Percentiles rank a stretch among this genome's conserved stretches.
Conservation (phyloP, 2,888 invertebrate species). For the Sinhomidia bicolor region DNA sequence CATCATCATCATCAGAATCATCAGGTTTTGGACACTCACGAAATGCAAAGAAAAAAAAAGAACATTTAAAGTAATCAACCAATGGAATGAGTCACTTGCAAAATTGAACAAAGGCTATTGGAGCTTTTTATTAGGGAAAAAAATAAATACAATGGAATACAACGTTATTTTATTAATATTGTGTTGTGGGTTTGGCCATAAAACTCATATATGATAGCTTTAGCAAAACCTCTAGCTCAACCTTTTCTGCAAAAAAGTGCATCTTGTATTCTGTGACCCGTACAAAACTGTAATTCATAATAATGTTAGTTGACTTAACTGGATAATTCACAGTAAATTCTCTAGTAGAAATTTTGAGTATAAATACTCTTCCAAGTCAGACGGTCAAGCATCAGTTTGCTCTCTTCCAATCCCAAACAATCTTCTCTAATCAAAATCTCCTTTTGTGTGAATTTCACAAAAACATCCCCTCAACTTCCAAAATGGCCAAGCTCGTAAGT, state of each 20-base stretch:
- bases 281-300: not conserved
- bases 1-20: not conserved
- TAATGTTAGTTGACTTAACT: not conserved
- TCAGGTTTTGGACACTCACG: not conserved
- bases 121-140: not conserved
- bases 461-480: not conserved
- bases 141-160: not conserved
- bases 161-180: not conserved
- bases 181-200: constrained; percentile 51
- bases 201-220: constrained; percentile 1
- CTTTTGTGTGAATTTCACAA: constrained; percentile 33
- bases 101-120: not conserved
- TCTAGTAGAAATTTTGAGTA: constrained; percentile 36
- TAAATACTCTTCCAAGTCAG: constrained; percentile 39
- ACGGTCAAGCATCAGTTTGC: constrained; percentile 42
- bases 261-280: not conserved
- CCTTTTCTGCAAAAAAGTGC: not conserved
- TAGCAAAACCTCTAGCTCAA: not conserved
- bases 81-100: not conserved
- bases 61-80: not conserved
- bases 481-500: constrained; percentile 68
- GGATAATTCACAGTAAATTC: not conserved
- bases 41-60: constrained; percentile 17
- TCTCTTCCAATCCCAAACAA: constrained; percentile 30
- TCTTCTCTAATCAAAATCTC: not conserved